These are phyloP conservation scores for Nowickia ferox DNA, from an alignment of 2,888 invertebrate species.

Conservation along the genomic window DNA sequence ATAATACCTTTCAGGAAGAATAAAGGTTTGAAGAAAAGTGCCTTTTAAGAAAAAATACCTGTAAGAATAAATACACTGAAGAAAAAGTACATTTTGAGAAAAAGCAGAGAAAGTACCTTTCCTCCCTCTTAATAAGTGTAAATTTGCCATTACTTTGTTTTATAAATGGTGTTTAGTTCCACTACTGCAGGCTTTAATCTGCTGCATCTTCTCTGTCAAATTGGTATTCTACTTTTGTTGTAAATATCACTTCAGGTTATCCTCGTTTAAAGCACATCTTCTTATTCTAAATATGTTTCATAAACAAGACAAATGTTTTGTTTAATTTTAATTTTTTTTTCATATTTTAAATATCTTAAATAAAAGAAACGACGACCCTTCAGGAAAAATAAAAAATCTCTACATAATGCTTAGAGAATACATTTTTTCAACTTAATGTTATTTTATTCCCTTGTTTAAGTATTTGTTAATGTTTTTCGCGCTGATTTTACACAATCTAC, in stretches of 20 bases:
- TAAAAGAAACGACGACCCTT: conserved; percentile 55
- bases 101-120: neutral
- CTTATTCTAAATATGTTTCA: conserved; percentile 32
- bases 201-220: too few species aligned
- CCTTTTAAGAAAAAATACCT: neutral
- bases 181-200: too few species aligned
- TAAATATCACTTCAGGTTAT: too few species aligned
- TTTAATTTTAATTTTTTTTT: conserved; percentile 19
- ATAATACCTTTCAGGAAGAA: neutral
- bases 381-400: conserved; percentile 62
- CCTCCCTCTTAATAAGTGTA: neutral
- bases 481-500: conserved; percentile 74
- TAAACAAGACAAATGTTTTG: conserved; percentile 63
- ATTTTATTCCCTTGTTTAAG: conserved; percentile 74
- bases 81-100: neutral
- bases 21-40: neutral
- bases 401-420: conserved; percentile 56
- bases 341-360: conserved; percentile 15
- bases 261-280: neutral
- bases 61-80: too few species aligned
- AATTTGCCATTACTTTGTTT: neutral
- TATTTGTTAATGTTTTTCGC: conserved; percentile 80
- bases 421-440: conserved; percentile 54
- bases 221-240: too few species aligned
- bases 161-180: neutral